Conservation (phyloP, 2,797 vertebrate species). For the Pelobates cultripes region DNA sequence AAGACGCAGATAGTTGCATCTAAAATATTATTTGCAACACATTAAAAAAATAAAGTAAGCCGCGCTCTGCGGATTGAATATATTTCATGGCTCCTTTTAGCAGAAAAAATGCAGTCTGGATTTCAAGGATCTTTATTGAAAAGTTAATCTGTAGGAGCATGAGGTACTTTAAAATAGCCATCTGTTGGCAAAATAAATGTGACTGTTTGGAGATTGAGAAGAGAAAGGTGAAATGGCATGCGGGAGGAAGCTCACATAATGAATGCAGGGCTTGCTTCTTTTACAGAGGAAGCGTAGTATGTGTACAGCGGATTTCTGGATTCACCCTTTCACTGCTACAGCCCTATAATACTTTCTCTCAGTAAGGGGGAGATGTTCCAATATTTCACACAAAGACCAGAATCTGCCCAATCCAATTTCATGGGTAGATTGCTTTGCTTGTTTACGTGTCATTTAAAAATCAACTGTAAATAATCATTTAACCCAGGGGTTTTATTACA, state of each 20-base stretch:
- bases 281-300: not conserved
- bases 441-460: too few relatives aligned
- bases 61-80: not conserved
- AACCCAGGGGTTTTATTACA: too few relatives aligned
- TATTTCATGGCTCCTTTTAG: not conserved
- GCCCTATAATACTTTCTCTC: too few relatives aligned
- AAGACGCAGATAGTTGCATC: constrained; percentile 1
- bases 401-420: too few relatives aligned
- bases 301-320: not conserved
- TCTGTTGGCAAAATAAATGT: constrained; percentile 45
- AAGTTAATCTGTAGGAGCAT: constrained; percentile 11
- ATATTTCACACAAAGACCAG: too few relatives aligned
- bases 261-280: not conserved
- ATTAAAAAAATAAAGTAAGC: constrained; percentile 13
- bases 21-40: constrained; percentile 21
- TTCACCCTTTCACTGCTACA: not conserved
- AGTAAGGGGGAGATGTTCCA: too few relatives aligned
- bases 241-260: not conserved
- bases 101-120: constrained; percentile 5
- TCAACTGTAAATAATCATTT: too few relatives aligned
- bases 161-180: constrained; percentile 29
- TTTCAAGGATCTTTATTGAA: constrained; percentile 16
- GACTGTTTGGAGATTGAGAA: fast-evolving
- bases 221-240: not conserved
- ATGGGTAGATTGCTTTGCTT: too few relatives aligned